phyloP scores from a whole-genome alignment of 1,140 invertebrate genomes.

The Philopotamus ludificatus region DNA sequence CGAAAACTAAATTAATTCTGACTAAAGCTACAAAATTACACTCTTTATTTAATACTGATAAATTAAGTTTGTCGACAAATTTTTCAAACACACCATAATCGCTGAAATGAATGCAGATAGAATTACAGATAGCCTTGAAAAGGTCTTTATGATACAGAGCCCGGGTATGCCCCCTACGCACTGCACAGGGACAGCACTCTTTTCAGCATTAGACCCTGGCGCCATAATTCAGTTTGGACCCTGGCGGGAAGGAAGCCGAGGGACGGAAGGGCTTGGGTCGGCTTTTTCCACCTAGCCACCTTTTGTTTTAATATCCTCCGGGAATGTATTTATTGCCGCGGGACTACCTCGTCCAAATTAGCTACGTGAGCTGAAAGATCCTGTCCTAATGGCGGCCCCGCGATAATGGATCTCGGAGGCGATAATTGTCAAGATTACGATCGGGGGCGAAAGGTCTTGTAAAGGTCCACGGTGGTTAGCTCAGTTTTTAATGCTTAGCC shows the following conservation, averaged over 20 bases:
- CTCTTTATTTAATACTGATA: too few relatives aligned
- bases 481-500: too few relatives aligned
- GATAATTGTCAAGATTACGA: slow-evolving; percentile 36
- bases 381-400: slow-evolving; percentile 9
- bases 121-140: too few relatives aligned
- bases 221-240: slow-evolving; percentile 4
- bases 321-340: slow-evolving; percentile 40
- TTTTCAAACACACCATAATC: too few relatives aligned
- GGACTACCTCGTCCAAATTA: slow-evolving; percentile 36
- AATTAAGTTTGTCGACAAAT: too few relatives aligned
- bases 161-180: not conserved
- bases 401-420: slow-evolving; percentile 16
- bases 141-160: not conserved
- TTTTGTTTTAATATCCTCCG: slow-evolving; percentile 40
- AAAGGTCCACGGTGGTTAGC: too few relatives aligned
- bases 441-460: too few relatives aligned
- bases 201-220: not conserved
- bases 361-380: slow-evolving; percentile 40
- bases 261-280: not conserved
- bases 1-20: too few relatives aligned
- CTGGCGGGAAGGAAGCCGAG: not conserved
- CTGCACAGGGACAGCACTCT: slow-evolving; percentile 1
- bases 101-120: too few relatives aligned
- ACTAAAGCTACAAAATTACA: too few relatives aligned
- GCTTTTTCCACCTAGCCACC: slow-evolving; percentile 12